phyloP scores from a whole-genome alignment of 2,888 invertebrate species.

The Pachliopta kotzebuea region DNA sequence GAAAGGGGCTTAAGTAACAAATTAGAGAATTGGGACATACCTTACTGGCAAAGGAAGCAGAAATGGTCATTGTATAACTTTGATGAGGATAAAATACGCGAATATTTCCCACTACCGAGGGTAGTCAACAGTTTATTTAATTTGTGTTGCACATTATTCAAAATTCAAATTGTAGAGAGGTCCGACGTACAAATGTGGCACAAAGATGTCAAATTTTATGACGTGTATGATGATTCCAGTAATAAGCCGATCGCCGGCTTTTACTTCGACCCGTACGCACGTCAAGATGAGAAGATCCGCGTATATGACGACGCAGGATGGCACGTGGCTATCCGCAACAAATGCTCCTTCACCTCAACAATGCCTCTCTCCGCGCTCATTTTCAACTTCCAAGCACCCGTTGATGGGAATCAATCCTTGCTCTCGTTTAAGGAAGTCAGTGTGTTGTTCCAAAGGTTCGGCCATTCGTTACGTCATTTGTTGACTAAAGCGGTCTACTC shows the following conservation, averaged over 20 bases:
- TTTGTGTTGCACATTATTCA: conserved; percentile 88
- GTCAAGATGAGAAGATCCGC: conserved; percentile 82
- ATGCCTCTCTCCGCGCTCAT: conserved; percentile 90
- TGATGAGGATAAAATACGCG: conserved; percentile 85
- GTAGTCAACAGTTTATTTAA: conserved; percentile 90
- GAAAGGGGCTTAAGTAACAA: conserved; percentile 85
- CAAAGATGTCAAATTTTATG: conserved; percentile 90
- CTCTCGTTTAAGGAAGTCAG: conserved; percentile 88
- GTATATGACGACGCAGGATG: conserved; percentile 84
- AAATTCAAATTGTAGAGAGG: conserved; percentile 86
- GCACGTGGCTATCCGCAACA: conserved; percentile 89
- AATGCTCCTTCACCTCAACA: conserved; percentile 82
- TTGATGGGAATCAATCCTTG: conserved; percentile 83
- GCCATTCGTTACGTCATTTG: conserved; percentile 91
- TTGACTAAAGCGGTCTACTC: conserved; percentile 90
- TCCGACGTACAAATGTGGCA: conserved; percentile 89
- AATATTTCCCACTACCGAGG: conserved; percentile 90
- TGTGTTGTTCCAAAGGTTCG: conserved; percentile 91
- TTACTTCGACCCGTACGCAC: conserved; percentile 90
- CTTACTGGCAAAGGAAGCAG: conserved; percentile 92
- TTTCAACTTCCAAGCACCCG: conserved; percentile 88
- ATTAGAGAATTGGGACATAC: conserved; percentile 91
- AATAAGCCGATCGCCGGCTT: conserved; percentile 88
- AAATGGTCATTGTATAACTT: conserved; percentile 82
- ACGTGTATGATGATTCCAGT: conserved; percentile 86